phyloP scores from a whole-genome alignment of 2,888 invertebrate genomes.

The Cheilosia pagana region DNA sequence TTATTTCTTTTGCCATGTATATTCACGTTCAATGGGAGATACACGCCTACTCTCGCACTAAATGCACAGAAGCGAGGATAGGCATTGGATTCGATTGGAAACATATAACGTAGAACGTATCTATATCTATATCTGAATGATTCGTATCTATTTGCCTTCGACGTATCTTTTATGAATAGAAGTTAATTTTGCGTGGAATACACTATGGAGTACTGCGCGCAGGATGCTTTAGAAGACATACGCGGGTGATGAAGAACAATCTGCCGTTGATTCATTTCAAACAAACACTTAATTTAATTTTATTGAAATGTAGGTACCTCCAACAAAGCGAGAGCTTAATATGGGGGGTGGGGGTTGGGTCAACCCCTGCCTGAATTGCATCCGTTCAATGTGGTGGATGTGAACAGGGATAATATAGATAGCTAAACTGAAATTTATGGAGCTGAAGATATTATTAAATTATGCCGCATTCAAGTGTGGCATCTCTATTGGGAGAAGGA shows the following conservation, averaged over 20 bases:
- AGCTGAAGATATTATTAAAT: conserved; percentile 64
- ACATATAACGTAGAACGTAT: background rate
- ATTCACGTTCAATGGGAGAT: background rate
- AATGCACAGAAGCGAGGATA: background rate
- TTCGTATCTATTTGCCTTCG: conserved; percentile 47
- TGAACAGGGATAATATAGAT: conserved; percentile 19
- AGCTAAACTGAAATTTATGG: conserved; percentile 56
- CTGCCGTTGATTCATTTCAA: conserved; percentile 56
- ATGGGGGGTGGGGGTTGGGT: background rate
- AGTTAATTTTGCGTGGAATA: conserved; percentile 62
- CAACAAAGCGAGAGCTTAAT: conserved; percentile 8
- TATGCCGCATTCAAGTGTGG: conserved; percentile 37
- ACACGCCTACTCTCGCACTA: background rate
- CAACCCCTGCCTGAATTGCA: conserved; percentile 22
- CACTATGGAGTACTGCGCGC: conserved; percentile 11
- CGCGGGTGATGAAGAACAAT: conserved; percentile 50
- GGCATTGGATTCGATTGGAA: conserved; percentile 36
- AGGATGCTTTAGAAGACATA: background rate
- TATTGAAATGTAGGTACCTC: conserved; percentile 42
- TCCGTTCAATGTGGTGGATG: conserved; percentile 23
- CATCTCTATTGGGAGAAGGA: conserved; percentile 8
- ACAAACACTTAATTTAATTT: conserved; percentile 67
- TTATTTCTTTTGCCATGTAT: background rate
- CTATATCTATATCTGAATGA: conserved; percentile 17
- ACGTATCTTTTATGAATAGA: conserved; percentile 69